These are phyloP conservation scores for Galaxias olidus DNA, from an alignment of 2,797 vertebrate species.

Conservation along the genomic window DNA sequence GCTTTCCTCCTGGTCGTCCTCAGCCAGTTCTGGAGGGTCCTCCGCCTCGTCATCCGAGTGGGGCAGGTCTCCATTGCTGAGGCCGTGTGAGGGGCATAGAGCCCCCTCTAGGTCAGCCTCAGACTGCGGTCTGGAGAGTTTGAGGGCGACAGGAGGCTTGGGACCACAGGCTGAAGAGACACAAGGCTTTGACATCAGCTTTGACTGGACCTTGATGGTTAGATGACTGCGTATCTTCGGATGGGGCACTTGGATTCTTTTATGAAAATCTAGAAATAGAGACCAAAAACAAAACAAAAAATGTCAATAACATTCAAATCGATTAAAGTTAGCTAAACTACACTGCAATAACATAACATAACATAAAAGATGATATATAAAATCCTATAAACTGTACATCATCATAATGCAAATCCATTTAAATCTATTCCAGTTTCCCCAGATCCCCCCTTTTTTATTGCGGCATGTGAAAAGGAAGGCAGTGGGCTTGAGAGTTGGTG, in stretches of 20 bases:
- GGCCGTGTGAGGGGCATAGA: conserved; percentile 71
- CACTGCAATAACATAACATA: too few species aligned
- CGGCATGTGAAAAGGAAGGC: conserved; percentile 40
- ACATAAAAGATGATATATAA: too few species aligned
- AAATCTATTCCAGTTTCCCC: too few species aligned
- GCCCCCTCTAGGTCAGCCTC: conserved; percentile 64
- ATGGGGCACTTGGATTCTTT: conserved; percentile 84
- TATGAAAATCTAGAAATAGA: conserved; percentile 83
- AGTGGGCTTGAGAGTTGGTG: conserved; percentile 34
- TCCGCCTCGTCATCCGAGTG: conserved; percentile 71
- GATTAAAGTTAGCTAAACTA: too few species aligned
- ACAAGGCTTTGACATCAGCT: conserved; percentile 79
- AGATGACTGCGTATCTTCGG: conserved; percentile 82
- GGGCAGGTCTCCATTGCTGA: conserved; percentile 81
- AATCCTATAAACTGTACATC: too few species aligned
- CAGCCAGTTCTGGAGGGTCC: conserved; percentile 48
- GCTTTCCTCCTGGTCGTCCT: conserved; percentile 53
- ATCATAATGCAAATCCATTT: too few species aligned
- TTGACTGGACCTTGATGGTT: conserved; percentile 82
- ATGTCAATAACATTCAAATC: neutral
- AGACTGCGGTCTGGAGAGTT: conserved; percentile 78
- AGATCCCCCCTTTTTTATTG: conserved; percentile 15
- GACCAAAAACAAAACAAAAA: conserved; percentile 31
- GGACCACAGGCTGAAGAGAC: conserved; percentile 75
- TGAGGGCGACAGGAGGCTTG: conserved; percentile 91